Base-by-base conservation (phyloP, 2,797 vertebrate genomes). In the Phrynocephalus vlangalii region DNA sequence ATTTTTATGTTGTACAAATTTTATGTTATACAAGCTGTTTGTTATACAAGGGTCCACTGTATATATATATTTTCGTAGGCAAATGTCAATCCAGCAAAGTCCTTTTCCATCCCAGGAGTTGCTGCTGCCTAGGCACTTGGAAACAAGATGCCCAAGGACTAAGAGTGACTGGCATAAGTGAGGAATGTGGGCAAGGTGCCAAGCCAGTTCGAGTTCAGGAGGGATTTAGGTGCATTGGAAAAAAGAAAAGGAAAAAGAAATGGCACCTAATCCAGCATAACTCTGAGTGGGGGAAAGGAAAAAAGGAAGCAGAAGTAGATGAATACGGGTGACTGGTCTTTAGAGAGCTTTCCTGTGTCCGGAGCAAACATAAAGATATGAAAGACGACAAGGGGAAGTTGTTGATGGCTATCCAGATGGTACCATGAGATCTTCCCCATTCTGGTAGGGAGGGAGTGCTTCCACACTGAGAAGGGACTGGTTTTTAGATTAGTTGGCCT, bases 401-500 rank as follows among this genome's bases (percentile, higher is more conserved):
- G 30, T 1, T 22, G 72, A 33, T 22, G n/a, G n/a, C 52, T 48
- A n/a, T 83, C 6, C 67, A 83, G 73, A 71, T 89, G 80, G 52
- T 56, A 8, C 15, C 6, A 11, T 6, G 13, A 83, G 56, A 16
- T 48, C 18, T 33, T 84, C 38, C 78, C 38, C 76, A 52, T 82
- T 85, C 52, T 6, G 3, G 6, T 30, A 67, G 73, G 50, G 0
- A 1, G 66, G n/a, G 5, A 4, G 8, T 67, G 84, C 63, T 52
- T 72, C 18, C 52, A 26, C 11, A 33, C 8, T 0, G 0, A 85
- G 48, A 66, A 0, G 5, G 0, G 0, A 1, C 30, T 88, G 60
- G 9, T 56, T 44, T 11, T 70, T 6, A 5, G 28, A 48, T 79
- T 75, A 26, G 2, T 2, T 15, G 24, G 10, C 28, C 13, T 85